Conservation (phyloP, 1,140 invertebrate species). For the Drosophila carrolli region DNA sequence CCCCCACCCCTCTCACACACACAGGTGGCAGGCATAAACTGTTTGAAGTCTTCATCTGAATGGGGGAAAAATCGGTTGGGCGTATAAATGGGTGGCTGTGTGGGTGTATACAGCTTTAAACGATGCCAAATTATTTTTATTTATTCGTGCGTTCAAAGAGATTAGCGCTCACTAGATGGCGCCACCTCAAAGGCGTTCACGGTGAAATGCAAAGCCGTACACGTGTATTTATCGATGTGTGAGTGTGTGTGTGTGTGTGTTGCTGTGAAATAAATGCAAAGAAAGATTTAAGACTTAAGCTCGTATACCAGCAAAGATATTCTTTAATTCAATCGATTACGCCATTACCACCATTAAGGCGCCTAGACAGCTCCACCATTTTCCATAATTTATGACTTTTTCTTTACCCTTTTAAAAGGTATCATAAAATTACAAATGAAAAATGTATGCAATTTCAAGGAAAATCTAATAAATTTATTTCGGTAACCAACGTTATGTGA, state of each 20-base stretch:
- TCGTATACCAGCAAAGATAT: neutral
- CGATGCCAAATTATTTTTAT: constrained; percentile 75
- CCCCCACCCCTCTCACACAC: no score
- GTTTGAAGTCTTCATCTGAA: constrained; percentile 60
- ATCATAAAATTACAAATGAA: neutral
- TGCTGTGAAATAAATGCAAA: neutral
- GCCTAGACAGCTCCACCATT: constrained; percentile 10
- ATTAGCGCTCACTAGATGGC: constrained; percentile 59
- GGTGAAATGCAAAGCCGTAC: constrained; percentile 29
- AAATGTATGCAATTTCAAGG: no score
- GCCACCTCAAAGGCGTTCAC: constrained; percentile 34
- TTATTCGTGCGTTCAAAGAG: constrained; percentile 74
- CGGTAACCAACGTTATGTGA: no score
- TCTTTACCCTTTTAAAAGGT: neutral
- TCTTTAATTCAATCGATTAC: constrained; percentile 36
- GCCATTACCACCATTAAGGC: constrained; percentile 25
- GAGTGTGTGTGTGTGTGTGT: constrained; percentile 4
- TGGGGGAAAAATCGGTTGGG: neutral
- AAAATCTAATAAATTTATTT: no score
- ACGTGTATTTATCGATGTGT: constrained; percentile 24
- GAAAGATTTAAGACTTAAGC: neutral
- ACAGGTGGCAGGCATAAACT: constrained; percentile 57
- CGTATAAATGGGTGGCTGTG: neutral
- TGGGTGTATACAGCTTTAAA: constrained; percentile 5
- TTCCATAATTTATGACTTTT: constrained; percentile 22